These are phyloP conservation scores for Cecropterus lyciades DNA, from an alignment of 1,140 invertebrate species.

Conservation along the genomic window DNA sequence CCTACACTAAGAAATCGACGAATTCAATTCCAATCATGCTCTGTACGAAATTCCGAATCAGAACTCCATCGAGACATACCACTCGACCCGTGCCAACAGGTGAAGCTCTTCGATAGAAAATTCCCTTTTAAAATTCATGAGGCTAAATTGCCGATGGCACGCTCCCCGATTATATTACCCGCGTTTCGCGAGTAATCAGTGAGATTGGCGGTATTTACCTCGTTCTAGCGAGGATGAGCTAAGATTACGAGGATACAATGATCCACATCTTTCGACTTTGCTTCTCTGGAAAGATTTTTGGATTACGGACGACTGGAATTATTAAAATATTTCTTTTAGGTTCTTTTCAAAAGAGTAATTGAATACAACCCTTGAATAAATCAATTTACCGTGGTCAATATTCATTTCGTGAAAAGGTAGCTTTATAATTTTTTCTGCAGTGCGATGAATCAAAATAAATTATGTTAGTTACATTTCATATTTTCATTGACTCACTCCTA, in stretches of 20 bases:
- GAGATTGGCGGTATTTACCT: slow-evolving; percentile 33
- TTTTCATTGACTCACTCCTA: too few relatives aligned
- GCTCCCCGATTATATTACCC: slow-evolving; percentile 39
- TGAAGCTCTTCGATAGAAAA: slow-evolving; percentile 39
- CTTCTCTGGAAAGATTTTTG: neutral
- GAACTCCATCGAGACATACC: slow-evolving; percentile 11
- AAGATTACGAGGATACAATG: slow-evolving; percentile 22
- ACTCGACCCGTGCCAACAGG: slow-evolving; percentile 40
- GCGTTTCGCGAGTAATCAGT: slow-evolving; percentile 37
- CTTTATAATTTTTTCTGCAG: too few relatives aligned
- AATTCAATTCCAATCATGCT: slow-evolving; percentile 5
- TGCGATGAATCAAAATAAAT: too few relatives aligned
- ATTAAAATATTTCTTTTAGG: too few relatives aligned
- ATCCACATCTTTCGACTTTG: slow-evolving; percentile 9
- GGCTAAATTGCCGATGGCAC: slow-evolving; percentile 47
- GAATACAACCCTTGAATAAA: too few relatives aligned
- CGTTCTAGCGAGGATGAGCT: slow-evolving; percentile 19
- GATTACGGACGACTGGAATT: too few relatives aligned
- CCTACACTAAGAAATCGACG: neutral
- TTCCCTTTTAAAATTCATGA: slow-evolving; percentile 54
- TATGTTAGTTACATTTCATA: too few relatives aligned
- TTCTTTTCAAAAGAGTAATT: too few relatives aligned
- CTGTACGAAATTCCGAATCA: slow-evolving; percentile 13
- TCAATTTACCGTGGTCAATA: too few relatives aligned
- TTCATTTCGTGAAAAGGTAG: too few relatives aligned